Conservation (phyloP, 2,113 vertebrate genomes). For the Carlito syrichta region DNA sequence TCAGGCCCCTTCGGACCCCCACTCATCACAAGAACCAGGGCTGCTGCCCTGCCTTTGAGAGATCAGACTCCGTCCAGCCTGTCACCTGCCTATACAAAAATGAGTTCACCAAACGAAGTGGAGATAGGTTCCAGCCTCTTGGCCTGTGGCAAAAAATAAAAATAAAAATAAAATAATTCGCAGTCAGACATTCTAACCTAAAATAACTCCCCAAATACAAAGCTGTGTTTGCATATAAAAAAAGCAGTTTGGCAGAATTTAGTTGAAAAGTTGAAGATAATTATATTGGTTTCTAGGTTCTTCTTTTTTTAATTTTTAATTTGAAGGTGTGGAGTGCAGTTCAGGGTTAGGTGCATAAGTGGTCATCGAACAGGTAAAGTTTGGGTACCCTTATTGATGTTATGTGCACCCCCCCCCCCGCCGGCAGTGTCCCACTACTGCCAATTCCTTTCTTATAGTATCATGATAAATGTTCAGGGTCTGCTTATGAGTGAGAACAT, state of each 20-base stretch:
- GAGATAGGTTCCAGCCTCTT: not conserved
- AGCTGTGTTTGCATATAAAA: not conserved
- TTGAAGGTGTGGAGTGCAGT: too few relatives aligned
- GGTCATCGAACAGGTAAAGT: too few relatives aligned
- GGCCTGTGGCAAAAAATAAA: not conserved
- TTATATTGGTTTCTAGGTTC: not conserved
- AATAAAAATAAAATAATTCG: not conserved
- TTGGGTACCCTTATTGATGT: too few relatives aligned
- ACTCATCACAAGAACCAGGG: not conserved
- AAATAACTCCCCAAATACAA: constrained; percentile 4
- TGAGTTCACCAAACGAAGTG: not conserved
- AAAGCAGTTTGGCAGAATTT: constrained; percentile 39
- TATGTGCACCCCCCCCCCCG: too few relatives aligned
- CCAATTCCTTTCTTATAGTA: too few relatives aligned
- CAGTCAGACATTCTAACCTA: not conserved
- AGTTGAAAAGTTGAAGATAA: constrained; percentile 36
- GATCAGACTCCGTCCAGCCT: not conserved
- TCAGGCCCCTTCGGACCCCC: too few relatives aligned
- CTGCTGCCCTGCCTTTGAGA: not conserved
- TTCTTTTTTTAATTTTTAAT: constrained; percentile 1
- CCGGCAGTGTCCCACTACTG: too few relatives aligned
- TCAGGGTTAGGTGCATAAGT: too few relatives aligned
- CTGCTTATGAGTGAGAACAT: too few relatives aligned
- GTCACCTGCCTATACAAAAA: not conserved
- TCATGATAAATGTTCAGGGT: too few relatives aligned